A percentile compares a stretch with the other conserved stretches of the same genome.
These are phyloP conservation scores for Oeneis ivallda DNA, from an alignment of 2,888 invertebrate genomes.

Conservation along the genomic window DNA sequence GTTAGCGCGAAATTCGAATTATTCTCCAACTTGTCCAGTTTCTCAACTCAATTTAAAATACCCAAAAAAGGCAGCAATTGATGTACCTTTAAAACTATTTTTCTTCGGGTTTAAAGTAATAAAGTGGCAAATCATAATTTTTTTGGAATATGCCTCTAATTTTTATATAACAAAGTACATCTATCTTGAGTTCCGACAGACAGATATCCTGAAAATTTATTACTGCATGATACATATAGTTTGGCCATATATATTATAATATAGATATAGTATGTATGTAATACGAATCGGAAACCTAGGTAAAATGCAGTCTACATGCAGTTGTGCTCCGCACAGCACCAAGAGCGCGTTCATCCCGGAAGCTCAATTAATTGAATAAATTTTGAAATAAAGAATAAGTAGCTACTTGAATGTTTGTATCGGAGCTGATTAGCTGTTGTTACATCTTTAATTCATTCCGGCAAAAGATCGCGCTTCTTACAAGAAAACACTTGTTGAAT, in stretches of 20 bases:
- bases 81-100: background rate
- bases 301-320: conserved; percentile 39
- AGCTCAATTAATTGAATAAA: background rate
- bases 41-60: too few species aligned
- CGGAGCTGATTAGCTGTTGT: too few species aligned
- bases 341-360: conserved; percentile 25
- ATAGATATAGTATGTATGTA: background rate
- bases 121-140: background rate
- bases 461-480: conserved; percentile 11
- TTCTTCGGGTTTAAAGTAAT: background rate
- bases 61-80: too few species aligned
- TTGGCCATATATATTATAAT: background rate
- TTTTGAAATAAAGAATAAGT: background rate
- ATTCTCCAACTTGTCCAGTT: background rate
- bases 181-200: background rate
- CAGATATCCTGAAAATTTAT: conserved; percentile 1
- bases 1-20: conserved; percentile 3
- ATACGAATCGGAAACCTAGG: conserved; percentile 31
- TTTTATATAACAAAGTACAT: background rate
- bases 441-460: background rate
- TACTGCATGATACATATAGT: background rate
- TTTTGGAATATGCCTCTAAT: background rate
- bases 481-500: conserved; percentile 35
- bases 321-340: conserved; percentile 37
- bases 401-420: background rate